These are phyloP conservation scores for Saxidomus purpurata DNA, from an alignment of 1,140 invertebrate species.

Conservation along the genomic window DNA sequence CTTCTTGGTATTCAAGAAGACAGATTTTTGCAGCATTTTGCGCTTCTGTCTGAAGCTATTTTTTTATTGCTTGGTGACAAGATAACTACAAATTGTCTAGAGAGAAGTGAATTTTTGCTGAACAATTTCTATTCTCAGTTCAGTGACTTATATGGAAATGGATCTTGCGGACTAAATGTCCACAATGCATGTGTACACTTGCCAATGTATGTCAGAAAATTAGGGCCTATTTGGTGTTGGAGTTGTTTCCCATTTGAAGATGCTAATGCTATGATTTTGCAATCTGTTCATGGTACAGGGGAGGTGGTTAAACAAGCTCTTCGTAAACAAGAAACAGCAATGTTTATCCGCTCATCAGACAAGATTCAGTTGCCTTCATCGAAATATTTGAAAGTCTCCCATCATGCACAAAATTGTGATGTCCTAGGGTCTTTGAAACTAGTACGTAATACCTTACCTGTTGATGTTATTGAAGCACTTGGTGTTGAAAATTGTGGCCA, in stretches of 20 bases:
- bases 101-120: slow-evolving; percentile 19
- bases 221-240: slow-evolving; percentile 66
- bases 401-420: slow-evolving; percentile 47
- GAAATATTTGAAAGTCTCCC: slow-evolving; percentile 18
- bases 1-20: slow-evolving; percentile 25
- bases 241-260: slow-evolving; percentile 70
- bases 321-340: slow-evolving; percentile 20
- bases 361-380: background rate
- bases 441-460: background rate
- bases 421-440: slow-evolving; percentile 26
- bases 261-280: slow-evolving; percentile 54
- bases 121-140: slow-evolving; percentile 51
- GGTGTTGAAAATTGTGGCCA: background rate
- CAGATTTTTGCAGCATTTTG: slow-evolving; percentile 45
- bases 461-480: slow-evolving; percentile 5
- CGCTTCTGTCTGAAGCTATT: slow-evolving; percentile 31
- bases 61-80: slow-evolving; percentile 46
- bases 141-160: slow-evolving; percentile 34
- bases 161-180: slow-evolving; percentile 66
- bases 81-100: slow-evolving; percentile 21
- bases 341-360: slow-evolving; percentile 10
- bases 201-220: slow-evolving; percentile 55
- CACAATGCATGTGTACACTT: slow-evolving; percentile 61
- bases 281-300: slow-evolving; percentile 70
- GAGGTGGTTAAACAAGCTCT: slow-evolving; percentile 63